Percentiles rank a stretch among this genome's conserved stretches.
Evolutionary conservation across 2,888 invertebrate species (phyloP).

Genomic region (Branchellion lobata): DNA sequence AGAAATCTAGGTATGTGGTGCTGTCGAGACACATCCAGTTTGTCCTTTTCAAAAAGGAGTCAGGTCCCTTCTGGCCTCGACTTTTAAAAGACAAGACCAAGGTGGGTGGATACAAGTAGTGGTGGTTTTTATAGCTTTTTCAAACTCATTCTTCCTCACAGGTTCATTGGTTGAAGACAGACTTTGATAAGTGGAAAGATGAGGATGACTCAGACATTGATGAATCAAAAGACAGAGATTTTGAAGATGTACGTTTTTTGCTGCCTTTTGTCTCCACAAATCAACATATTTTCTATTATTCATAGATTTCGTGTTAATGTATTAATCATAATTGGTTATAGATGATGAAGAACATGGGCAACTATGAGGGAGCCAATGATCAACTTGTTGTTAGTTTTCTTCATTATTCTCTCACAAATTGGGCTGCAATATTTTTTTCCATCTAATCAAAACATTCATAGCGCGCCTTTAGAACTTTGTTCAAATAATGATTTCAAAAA

Average conservation of each 20-base stretch:
- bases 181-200: conserved; percentile 96
- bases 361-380: conserved; percentile 63
- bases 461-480: no score
- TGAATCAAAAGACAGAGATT: conserved; percentile 67
- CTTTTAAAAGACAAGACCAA: conserved; percentile 82
- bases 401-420: neutral
- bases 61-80: conserved; percentile 82
- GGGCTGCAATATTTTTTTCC: neutral
- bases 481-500: no score
- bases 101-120: conserved; percentile 64
- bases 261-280: no score
- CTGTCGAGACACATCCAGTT: conserved; percentile 66
- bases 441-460: no score
- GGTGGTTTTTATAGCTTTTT: neutral
- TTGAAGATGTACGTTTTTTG: conserved; percentile 52
- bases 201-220: conserved; percentile 90
- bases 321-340: no score
- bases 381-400: conserved; percentile 32
- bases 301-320: no score
- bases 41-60: conserved; percentile 68
- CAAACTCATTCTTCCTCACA: conserved; percentile 47
- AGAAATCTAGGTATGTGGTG: conserved; percentile 66
- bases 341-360: conserved; percentile 76
- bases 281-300: no score
- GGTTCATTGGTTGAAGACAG: conserved; percentile 91